Evolutionary conservation across 2,113 vertebrate genomes (phyloP).

Genomic region (Varanus salvator): DNA sequence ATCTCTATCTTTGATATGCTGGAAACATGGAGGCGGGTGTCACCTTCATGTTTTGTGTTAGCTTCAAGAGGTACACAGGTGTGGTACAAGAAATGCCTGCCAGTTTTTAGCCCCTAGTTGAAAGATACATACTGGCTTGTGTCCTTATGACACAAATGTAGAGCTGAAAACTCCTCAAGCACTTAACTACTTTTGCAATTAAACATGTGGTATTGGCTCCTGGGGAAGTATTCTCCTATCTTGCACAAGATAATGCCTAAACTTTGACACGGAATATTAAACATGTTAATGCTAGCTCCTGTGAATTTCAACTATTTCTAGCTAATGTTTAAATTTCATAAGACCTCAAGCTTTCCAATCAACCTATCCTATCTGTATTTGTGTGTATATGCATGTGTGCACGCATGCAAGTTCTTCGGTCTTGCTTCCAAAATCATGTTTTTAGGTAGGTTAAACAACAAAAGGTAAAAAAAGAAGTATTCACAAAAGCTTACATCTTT

Average conservation of each 20-base stretch:
- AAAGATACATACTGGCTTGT: not conserved
- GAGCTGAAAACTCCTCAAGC: not conserved
- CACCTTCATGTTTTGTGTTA: not conserved
- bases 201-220: not conserved
- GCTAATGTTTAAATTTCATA: not conserved
- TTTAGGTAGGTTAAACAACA: not conserved
- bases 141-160: not conserved
- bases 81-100: not conserved
- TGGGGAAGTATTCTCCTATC: not conserved
- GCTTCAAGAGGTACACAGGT: not conserved
- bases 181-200: not conserved
- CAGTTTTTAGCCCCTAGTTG: not conserved
- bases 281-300: not conserved
- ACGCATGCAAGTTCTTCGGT: not conserved
- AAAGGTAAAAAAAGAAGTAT: not conserved
- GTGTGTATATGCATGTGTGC: not conserved
- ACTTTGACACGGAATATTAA: no score
- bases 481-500: slow-evolving; percentile 92
- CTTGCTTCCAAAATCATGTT: not conserved
- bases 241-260: not conserved
- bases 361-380: not conserved
- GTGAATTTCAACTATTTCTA: not conserved
- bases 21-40: not conserved
- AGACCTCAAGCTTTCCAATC: not conserved
- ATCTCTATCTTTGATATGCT: not conserved